Conservation (phyloP, 2,113 vertebrate genomes). For the Connochaetes taurinus region DNA sequence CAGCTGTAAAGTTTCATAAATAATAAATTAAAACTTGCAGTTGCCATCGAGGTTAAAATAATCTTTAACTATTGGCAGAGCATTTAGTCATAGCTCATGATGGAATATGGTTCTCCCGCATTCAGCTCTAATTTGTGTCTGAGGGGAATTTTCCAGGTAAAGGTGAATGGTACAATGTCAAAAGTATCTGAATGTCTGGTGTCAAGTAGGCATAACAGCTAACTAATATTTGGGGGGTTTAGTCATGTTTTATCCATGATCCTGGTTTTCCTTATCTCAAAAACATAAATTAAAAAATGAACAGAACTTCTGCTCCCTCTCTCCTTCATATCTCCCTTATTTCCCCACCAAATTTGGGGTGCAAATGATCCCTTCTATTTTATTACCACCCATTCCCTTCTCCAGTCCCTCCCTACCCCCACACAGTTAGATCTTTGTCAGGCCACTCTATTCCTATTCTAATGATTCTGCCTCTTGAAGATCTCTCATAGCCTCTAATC, state of each 20-base stretch:
- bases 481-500: neutral
- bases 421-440: neutral
- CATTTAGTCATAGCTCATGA: neutral
- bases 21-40: constrained; percentile 75
- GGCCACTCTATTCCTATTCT: neutral
- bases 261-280: neutral
- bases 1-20: constrained; percentile 76
- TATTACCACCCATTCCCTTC: neutral
- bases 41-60: constrained; percentile 48
- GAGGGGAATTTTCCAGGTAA: neutral
- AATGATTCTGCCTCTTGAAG: neutral
- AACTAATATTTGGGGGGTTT: neutral
- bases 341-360: neutral
- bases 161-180: neutral
- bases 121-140: neutral
- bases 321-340: neutral
- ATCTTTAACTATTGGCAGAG: neutral
- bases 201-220: neutral
- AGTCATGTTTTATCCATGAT: neutral
- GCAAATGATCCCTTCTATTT: neutral
- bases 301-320: neutral
- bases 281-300: neutral
- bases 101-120: neutral
- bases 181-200: neutral
- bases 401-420: accelerated